Conservation (phyloP, 2,797 vertebrate genomes). For the Myotis planiceps region DNA sequence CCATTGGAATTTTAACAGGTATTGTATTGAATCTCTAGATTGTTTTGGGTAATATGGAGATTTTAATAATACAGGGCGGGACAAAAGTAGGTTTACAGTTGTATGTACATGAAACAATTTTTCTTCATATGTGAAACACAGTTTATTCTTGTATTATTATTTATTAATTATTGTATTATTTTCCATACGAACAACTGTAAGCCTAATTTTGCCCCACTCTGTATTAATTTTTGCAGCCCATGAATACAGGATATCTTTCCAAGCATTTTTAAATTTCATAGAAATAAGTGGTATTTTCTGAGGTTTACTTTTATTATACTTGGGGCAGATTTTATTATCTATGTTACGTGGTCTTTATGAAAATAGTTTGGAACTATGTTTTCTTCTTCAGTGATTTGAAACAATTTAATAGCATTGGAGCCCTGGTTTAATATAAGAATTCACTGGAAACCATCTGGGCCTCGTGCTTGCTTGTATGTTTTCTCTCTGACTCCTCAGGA, state of each 20-base stretch:
- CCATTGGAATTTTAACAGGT: too few species aligned
- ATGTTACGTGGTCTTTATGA: not conserved
- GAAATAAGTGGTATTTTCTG: slow-evolving; percentile 16
- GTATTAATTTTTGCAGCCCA: not conserved
- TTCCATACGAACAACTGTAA: not conserved
- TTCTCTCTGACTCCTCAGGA: not conserved
- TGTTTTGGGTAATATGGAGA: too few species aligned
- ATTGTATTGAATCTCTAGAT: too few species aligned
- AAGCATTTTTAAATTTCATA: not conserved
- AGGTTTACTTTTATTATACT: not conserved
- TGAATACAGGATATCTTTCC: not conserved
- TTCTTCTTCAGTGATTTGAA: not conserved
- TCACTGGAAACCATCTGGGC: not conserved
- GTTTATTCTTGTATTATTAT: not conserved
- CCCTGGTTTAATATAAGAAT: not conserved
- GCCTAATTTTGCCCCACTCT: not conserved
- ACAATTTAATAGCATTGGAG: not conserved
- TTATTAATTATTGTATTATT: not conserved
- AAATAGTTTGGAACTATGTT: not conserved
- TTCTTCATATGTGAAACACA: not conserved
- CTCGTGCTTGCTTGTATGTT: not conserved
- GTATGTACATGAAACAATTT: not conserved
- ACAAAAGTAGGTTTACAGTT: not conserved
- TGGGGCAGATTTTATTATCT: not conserved
- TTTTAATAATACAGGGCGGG: too few species aligned